These are phyloP conservation scores for Holothuria leucospilota DNA, from an alignment of 53 echinoderm and acorn worm species.

Conservation along the genomic window DNA sequence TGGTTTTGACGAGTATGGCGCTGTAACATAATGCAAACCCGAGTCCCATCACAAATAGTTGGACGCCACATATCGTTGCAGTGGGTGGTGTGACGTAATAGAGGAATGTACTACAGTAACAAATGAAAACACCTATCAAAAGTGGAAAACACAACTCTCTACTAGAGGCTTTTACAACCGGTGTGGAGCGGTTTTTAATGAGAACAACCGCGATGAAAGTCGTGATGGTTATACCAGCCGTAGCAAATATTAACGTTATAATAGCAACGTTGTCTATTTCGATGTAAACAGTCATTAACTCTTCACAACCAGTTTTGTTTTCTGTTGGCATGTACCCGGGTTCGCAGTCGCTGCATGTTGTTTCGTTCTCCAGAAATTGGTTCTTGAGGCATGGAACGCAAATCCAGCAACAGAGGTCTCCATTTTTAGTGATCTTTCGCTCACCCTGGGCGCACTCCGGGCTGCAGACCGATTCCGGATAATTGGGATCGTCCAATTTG, in stretches of 20 bases:
- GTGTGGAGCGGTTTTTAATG: constrained; percentile 77
- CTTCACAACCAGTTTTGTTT: constrained; percentile 70
- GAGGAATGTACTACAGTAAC: constrained; percentile 74
- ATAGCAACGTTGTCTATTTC: constrained; percentile 70
- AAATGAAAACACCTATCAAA: constrained; percentile 83
- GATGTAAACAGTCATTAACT: constrained; percentile 64
- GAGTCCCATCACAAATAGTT: constrained; percentile 81
- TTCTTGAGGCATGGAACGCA: constrained; percentile 75
- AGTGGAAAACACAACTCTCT: constrained; percentile 86
- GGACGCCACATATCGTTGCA: constrained; percentile 67
- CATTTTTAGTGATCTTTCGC: constrained; percentile 67
- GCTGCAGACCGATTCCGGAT: constrained; percentile 80
- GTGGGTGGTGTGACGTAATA: constrained; percentile 68
- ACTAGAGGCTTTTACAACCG: constrained; percentile 96
- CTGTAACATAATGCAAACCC: constrained; percentile 88
- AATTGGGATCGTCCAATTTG: constrained; percentile 30
- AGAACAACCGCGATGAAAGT: constrained; percentile 75
- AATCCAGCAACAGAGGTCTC: constrained; percentile 82
- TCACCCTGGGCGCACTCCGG: constrained; percentile 66
- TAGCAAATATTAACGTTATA: constrained; percentile 73
- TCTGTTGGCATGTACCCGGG: constrained; percentile 60
- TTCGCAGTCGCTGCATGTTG: constrained; percentile 65
- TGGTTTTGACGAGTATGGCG: constrained; percentile 88
- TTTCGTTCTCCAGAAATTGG: constrained; percentile 67
- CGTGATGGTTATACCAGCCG: constrained; percentile 71